A percentile compares a stretch with the other conserved stretches of the same genome.
Evolutionary conservation across 1,140 invertebrate genomes (phyloP).

Genomic region (Euwallacea fornicatus): DNA sequence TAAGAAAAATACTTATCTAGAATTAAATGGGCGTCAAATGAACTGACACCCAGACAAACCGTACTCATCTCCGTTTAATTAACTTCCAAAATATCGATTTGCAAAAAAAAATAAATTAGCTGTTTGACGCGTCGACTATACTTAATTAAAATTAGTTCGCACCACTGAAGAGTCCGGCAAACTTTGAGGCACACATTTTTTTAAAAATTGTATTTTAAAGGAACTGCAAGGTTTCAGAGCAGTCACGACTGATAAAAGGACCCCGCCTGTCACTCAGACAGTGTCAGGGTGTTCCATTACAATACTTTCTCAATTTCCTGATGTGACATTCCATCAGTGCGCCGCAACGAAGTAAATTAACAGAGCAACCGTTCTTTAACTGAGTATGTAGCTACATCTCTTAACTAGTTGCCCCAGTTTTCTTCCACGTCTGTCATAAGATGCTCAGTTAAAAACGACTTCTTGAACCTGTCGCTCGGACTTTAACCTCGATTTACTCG

Average conservation of each 20-base stretch:
- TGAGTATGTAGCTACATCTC: constrained; percentile 10
- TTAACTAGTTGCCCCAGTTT: neutral
- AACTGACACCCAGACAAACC: constrained; percentile 14
- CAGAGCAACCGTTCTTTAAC: constrained; percentile 45
- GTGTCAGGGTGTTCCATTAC: constrained; percentile 45
- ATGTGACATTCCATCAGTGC: constrained; percentile 54
- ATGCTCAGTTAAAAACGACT: no score
- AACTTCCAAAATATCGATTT: constrained; percentile 31
- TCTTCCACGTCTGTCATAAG: no score
- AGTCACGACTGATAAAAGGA: constrained; percentile 52
- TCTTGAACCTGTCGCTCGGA: no score
- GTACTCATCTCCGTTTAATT: constrained; percentile 27
- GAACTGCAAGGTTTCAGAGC: constrained; percentile 47
- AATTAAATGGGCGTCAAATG: constrained; percentile 5
- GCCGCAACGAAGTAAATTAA: constrained; percentile 53
- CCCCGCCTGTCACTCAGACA: constrained; percentile 52
- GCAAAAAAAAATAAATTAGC: constrained; percentile 31
- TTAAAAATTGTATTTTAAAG: constrained; percentile 45
- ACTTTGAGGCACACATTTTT: constrained; percentile 34
- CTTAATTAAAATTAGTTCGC: constrained; percentile 28
- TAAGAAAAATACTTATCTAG: constrained; percentile 13
- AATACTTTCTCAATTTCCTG: constrained; percentile 56
- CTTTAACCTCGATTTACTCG: no score
- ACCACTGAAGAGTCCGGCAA: constrained; percentile 11
- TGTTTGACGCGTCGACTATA: constrained; percentile 12